Evolutionary conservation across 23 tunicate genomes (phyloP), one percentile per base, ranked within the genome.

Genomic region (Halocynthia roretzi): DNA sequence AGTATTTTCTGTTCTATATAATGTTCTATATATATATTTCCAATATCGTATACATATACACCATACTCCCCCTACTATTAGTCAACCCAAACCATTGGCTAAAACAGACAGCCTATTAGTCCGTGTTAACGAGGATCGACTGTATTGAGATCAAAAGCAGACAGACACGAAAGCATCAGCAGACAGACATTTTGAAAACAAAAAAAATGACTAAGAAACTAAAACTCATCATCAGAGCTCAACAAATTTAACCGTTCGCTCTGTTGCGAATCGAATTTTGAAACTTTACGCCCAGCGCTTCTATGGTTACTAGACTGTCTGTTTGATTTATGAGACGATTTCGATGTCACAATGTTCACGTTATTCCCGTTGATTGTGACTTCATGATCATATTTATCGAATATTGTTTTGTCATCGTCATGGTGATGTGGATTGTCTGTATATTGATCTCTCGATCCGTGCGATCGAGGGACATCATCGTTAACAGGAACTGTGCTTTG

Each of bases 221-320:
- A 77, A 49, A 87, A 22, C 71, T 87, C 93, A 72, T 87, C 93
- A 58, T 87, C 93, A 5, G 93, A 87, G 61, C 86, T 82, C 10
- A 87, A 61, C 53, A 87, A 67, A 44, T 77, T 82, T 21, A 80
- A 61, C 53, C 80, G 48, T 53, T 87, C 93, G 68, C 76, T 63
- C 7, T 54, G 19, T 10, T 56, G 78, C 18, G n/a, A 44, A 10
- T 62, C n/a, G 17, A 67, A 22, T 44, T 70, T 49, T 49, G 21
- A 21, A 19, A 53, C 10, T 49, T 40, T 70, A 53, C 55, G 31
- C 50, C 48, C 20, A 10, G 75, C 54, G 9, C 31, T 52, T 53
- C 56, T 54, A 31, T 74, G 78, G 53, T 31, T 31, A 31, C 44
- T 31, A 31, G 44, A 31, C 44, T 31, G 44, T 31, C 44, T 31